Conservation (phyloP, 2,113 vertebrate genomes). For the Agapornis roseicollis region DNA sequence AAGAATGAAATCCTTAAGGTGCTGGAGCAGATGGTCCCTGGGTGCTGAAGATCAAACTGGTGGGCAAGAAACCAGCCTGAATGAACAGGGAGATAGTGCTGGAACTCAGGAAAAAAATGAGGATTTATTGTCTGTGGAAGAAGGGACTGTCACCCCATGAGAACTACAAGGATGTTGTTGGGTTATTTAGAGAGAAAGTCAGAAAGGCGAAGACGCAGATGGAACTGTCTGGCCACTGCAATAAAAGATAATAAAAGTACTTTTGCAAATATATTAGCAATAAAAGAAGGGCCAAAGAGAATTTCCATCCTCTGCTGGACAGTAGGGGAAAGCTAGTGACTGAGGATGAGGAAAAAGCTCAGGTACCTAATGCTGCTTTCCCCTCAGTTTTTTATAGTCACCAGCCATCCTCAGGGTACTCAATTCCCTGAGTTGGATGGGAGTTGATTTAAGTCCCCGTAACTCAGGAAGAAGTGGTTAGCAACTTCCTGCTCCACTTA, state of each 20-base stretch:
- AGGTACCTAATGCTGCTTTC: neutral
- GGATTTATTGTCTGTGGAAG: neutral
- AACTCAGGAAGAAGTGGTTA: neutral
- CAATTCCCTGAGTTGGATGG: neutral
- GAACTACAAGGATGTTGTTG: neutral
- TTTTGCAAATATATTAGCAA: neutral
- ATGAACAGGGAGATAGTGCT: neutral
- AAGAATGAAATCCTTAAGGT: neutral
- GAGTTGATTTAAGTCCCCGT: neutral
- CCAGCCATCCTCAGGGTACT: neutral
- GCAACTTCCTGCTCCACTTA: neutral
- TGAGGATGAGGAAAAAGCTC: neutral
- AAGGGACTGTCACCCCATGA: neutral
- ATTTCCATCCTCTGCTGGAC: neutral
- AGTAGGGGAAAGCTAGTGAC: neutral
- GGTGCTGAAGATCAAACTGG: neutral
- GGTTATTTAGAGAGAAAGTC: neutral
- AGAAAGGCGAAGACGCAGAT: neutral
- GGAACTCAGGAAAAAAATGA: neutral
- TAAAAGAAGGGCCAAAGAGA: neutral
- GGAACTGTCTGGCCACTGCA: neutral
- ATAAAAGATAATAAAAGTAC: neutral
- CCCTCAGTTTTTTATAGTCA: neutral
- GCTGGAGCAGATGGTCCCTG: neutral
- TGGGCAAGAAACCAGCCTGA: neutral